Conservation (phyloP, 2,888 invertebrate species). For the Mythimna vitellina region DNA sequence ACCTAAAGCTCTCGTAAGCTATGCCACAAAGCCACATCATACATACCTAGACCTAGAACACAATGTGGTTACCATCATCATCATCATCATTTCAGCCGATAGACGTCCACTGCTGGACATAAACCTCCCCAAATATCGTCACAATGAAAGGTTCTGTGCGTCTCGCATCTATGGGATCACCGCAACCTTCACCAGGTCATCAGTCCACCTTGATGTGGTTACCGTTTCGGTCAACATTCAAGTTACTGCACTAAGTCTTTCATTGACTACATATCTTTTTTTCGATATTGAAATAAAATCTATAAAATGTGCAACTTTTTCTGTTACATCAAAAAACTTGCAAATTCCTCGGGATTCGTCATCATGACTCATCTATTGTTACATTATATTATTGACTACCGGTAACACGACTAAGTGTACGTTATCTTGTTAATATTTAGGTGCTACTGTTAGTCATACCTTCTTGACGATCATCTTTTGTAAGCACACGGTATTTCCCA, state of each 20-base stretch:
- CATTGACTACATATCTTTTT: too few species aligned
- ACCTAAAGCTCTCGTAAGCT: not conserved
- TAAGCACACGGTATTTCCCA: slow-evolving; percentile 18
- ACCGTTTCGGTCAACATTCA: not conserved
- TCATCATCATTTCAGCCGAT: too few species aligned
- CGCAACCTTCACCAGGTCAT: too few species aligned
- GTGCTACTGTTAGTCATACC: slow-evolving; percentile 37
- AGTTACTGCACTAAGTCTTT: not conserved
- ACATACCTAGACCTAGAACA: not conserved
- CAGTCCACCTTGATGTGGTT: not conserved
- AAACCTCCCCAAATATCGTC: too few species aligned
- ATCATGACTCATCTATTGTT: slow-evolving; percentile 54
- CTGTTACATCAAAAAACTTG: not conserved
- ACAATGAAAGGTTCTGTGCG: too few species aligned
- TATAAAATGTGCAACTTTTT: not conserved
- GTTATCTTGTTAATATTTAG: slow-evolving; percentile 44
- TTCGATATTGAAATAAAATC: too few species aligned
- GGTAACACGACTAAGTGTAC: slow-evolving; percentile 35
- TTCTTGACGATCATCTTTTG: slow-evolving; percentile 11
- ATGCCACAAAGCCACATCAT: not conserved
- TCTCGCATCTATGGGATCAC: too few species aligned
- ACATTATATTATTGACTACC: slow-evolving; percentile 46
- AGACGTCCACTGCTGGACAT: too few species aligned
- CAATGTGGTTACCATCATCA: not conserved
- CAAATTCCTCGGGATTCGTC: slow-evolving; percentile 12